Evolutionary conservation across 92 coral and sea anemone genomes (phyloP).

Genomic region (Epizoanthus scotinus): DNA sequence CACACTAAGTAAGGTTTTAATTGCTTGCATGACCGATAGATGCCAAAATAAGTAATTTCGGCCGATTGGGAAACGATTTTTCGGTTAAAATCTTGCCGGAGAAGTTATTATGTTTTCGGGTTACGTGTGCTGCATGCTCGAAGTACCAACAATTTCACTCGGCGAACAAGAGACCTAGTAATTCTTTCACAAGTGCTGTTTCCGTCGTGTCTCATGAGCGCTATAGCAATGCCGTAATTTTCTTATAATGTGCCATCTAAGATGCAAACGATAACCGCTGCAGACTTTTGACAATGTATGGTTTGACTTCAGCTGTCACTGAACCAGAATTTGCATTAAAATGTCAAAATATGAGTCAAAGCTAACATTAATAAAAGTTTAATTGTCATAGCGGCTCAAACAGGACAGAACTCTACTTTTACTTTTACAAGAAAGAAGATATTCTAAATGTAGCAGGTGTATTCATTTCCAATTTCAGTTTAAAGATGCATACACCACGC

Average conservation of each 20-base stretch:
- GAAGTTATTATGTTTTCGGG: background rate
- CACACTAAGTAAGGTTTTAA: conserved; percentile 25
- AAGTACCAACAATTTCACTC: no score
- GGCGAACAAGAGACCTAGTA: no score
- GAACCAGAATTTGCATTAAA: background rate
- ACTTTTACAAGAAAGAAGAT: background rate
- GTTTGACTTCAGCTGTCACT: background rate
- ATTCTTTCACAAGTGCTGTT: no score
- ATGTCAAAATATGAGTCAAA: background rate
- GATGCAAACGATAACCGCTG: background rate
- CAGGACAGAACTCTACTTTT: background rate
- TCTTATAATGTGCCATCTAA: background rate
- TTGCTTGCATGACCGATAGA: conserved; percentile 5
- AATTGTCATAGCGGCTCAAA: background rate
- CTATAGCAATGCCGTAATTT: no score
- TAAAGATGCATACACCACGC: background rate
- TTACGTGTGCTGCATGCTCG: no score
- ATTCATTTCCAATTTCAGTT: background rate
- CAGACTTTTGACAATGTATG: background rate
- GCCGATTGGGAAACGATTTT: no score
- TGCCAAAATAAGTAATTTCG: background rate
- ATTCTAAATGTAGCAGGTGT: conserved; percentile 11
- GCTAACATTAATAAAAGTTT: background rate
- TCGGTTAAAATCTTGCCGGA: no score
- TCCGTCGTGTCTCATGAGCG: no score